Evolutionary conservation across 2,113 vertebrate species (phyloP).

Genomic region (Misgurnus mizolepis): DNA sequence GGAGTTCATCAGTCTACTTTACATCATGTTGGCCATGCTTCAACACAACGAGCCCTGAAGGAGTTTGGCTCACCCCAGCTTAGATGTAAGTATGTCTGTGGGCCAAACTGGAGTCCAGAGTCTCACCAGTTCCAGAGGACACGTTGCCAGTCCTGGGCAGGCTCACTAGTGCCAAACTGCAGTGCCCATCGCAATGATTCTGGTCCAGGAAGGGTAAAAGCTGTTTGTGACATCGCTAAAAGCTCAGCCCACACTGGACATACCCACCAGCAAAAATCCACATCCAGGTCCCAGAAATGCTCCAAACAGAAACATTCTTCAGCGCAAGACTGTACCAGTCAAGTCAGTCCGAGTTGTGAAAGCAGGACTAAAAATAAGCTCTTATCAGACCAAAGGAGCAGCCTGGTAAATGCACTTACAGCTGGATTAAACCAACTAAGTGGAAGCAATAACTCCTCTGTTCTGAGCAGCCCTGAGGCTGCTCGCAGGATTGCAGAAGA

Average conservation of each 20-base stretch:
- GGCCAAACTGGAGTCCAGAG: constrained; percentile 59
- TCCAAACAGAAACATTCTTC: background rate
- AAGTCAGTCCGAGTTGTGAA: background rate
- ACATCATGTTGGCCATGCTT: constrained; percentile 70
- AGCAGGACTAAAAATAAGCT: constrained; percentile 46
- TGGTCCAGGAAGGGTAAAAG: constrained; percentile 36
- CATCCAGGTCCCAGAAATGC: constrained; percentile 5
- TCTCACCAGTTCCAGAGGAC: constrained; percentile 59
- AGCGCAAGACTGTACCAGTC: constrained; percentile 28
- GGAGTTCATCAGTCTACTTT: constrained; percentile 54
- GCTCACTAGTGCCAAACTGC: constrained; percentile 61
- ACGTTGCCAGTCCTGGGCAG: constrained; percentile 74
- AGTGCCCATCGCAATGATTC: constrained; percentile 44
- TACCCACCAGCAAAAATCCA: constrained; percentile 18
- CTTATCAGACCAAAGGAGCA: constrained; percentile 56
- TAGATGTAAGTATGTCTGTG: constrained; percentile 69
- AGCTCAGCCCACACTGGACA: constrained; percentile 57
- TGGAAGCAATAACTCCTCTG: constrained; percentile 65
- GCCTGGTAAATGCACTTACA: constrained; percentile 61
- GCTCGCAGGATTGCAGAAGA: constrained; percentile 67
- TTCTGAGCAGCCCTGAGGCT: constrained; percentile 67
- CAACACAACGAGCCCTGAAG: constrained; percentile 72
- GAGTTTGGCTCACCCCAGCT: constrained; percentile 76
- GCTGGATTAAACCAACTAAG: constrained; percentile 76
- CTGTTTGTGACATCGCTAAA: constrained; percentile 48